phyloP scores from a whole-genome alignment of 2,113 vertebrate genomes.

The Sphyrna mokarran region DNA sequence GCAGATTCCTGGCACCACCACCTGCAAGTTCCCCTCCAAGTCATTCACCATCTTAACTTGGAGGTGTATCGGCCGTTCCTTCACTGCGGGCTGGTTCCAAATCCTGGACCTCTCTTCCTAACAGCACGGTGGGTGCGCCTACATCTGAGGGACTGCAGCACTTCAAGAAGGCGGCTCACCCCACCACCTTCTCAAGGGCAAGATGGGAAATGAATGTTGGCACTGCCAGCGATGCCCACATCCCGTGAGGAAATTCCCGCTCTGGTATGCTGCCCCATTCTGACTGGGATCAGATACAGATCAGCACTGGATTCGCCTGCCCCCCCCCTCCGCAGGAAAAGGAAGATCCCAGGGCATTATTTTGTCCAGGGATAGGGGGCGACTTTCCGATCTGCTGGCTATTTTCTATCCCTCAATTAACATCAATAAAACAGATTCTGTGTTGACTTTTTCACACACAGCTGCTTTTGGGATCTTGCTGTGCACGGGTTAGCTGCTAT shows the following conservation, averaged over 20 bases:
- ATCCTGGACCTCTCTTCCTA: neutral
- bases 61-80: neutral
- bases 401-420: neutral
- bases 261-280: no score
- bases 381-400: neutral
- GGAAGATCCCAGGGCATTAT: neutral
- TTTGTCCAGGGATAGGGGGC: neutral
- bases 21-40: neutral
- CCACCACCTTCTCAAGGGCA: neutral
- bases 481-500: neutral
- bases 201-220: no score
- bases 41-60: neutral
- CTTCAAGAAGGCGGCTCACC: neutral
- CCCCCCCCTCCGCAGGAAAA: no score
- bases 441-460: no score
- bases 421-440: neutral
- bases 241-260: no score
- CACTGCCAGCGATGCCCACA: no score
- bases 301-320: no score
- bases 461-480: neutral
- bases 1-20: neutral
- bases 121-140: neutral
- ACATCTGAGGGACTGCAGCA: neutral
- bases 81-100: neutral
- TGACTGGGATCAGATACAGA: neutral